phyloP scores from a whole-genome alignment of 2,113 vertebrate species.

The Aegypius monachus region DNA sequence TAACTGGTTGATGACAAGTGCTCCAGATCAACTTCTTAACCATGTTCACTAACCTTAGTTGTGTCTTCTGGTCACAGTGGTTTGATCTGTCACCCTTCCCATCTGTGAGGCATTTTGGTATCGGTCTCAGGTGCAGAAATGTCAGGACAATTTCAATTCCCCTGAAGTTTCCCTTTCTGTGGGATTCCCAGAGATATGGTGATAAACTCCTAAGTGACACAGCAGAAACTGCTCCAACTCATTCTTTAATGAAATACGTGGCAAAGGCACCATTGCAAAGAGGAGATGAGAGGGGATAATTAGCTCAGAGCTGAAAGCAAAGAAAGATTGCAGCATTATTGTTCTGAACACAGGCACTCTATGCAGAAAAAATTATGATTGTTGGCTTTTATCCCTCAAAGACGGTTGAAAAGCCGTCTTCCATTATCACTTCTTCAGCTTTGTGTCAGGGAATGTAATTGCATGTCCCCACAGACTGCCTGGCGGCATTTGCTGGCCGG shows the following conservation, averaged over 20 bases:
- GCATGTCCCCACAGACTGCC: neutral
- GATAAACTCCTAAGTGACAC: neutral
- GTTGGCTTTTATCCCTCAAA: neutral
- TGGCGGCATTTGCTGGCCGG: neutral
- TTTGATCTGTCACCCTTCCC: neutral
- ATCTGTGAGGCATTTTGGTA: neutral
- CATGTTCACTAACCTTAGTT: neutral
- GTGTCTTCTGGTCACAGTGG: neutral
- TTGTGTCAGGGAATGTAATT: neutral
- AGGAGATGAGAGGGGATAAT: neutral
- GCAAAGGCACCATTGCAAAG: neutral
- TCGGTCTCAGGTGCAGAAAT: neutral
- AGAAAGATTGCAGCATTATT: neutral
- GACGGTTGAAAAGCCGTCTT: neutral
- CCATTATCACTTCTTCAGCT: neutral
- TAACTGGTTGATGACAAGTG: neutral
- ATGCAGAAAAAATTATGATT: neutral
- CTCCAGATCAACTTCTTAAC: neutral
- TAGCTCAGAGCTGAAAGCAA: neutral
- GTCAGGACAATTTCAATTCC: neutral
- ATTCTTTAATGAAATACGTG: neutral
- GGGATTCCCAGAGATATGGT: neutral
- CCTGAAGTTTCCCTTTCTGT: neutral
- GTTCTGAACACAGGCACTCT: neutral
- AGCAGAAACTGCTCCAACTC: neutral